Evolutionary conservation across 2,797 vertebrate genomes (phyloP), one percentile per base, ranked within the genome.

Genomic region (Cheirogaleus major): DNA sequence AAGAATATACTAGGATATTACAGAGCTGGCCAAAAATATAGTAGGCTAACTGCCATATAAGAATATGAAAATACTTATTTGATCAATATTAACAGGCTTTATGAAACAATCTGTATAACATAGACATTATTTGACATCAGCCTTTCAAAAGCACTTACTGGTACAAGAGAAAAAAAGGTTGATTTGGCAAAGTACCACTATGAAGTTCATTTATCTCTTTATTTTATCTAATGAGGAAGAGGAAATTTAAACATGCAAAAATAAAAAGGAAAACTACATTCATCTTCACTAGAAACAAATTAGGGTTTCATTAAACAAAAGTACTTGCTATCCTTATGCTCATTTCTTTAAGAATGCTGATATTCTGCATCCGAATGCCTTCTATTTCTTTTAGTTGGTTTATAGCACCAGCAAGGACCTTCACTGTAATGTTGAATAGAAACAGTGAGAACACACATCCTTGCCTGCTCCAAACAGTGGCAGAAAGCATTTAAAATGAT

Each of bases 31-130:
- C 98, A 98, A 98, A 97, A 97, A 98, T 97, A 98, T 96, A 97
- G 95, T 97, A 98, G 98, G 97, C 98, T 98, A 97, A 97, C 96
- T 92, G 97, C 98, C 45, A 96, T 2, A 12, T 87, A 84, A 97
- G 96, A 98, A 97, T 92, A 98, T 91, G 91, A 98, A 98, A 98
- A 96, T 98, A 96, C 91, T 93, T 98, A 98, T 98, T 98, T 96
- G 97, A 97, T 97, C 96, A 98, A 96, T 98, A 98, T 95, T 98
- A 98, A 95, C 96, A 98, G 94, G 89, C 5, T 97, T 97, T 91
- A 97, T 88, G 95, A 98, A 96, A 96, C n/a, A 1, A 0, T 67
- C 0, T 57, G 59, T 91, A 48, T 96, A 98, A 97, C 91, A 97
- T 0, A 89, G 4, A 0, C 65, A 20, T 95, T 97, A 95, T 96